Percentiles rank a stretch among this genome's conserved stretches.
phyloP scores from a whole-genome alignment of 1,140 invertebrate genomes.

The Cherax destructor region DNA sequence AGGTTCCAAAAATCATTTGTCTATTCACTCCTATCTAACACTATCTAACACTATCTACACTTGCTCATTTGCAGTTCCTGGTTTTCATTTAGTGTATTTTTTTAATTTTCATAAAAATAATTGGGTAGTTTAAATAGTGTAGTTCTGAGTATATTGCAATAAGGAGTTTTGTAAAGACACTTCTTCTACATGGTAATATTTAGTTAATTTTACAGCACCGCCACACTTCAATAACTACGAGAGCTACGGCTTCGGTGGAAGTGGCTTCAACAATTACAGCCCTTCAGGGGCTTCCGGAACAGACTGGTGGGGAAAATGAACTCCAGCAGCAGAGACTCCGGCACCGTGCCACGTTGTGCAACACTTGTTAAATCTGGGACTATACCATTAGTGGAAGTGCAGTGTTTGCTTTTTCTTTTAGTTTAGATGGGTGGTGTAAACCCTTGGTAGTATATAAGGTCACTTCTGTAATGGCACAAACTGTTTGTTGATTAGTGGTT shows the following conservation, averaged over 20 bases:
- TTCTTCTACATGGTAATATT: not conserved
- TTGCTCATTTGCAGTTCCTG: too few relatives aligned
- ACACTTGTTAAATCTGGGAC: conserved; percentile 63
- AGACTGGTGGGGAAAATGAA: conserved; percentile 71
- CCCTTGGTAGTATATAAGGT: conserved; percentile 50
- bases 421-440: conserved; percentile 49
- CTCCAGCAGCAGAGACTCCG: conserved; percentile 1
- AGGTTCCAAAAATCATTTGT: too few relatives aligned
- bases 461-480: conserved; percentile 21
- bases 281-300: conserved; percentile 63
- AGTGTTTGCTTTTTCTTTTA: conserved; percentile 63
- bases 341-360: conserved; percentile 62
- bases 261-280: conserved; percentile 66
- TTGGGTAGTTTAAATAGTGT: too few relatives aligned
- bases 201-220: conserved; percentile 36
- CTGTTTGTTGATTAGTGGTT: conserved; percentile 44
- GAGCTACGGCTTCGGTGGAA: conserved; percentile 56
- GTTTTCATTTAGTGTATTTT: too few relatives aligned
- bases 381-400: conserved; percentile 61
- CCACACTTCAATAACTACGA: conserved; percentile 70
- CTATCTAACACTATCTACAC: too few relatives aligned
- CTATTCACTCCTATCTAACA: too few relatives aligned
- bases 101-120: too few relatives aligned
- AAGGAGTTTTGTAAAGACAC: not conserved
- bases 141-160: too few relatives aligned